phyloP scores from a whole-genome alignment of 2,797 vertebrate genomes.

The Craterocephalus amniculus region DNA sequence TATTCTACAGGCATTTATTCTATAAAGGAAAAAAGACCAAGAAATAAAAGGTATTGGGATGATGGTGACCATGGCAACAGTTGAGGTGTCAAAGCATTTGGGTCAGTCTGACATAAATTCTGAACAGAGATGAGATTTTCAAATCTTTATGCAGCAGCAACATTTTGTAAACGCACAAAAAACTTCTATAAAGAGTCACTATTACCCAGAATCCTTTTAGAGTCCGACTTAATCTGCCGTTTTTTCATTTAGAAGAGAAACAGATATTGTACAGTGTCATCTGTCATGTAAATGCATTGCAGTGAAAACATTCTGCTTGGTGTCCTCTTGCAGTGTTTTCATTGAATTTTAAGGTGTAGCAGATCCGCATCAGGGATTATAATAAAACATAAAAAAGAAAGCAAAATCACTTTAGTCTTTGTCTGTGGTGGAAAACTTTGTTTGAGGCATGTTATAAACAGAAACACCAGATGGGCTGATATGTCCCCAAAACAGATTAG shows the following conservation, averaged over 20 bases:
- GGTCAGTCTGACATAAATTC: constrained; percentile 11
- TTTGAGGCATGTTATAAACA: constrained; percentile 3
- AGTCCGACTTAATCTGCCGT: constrained; percentile 8
- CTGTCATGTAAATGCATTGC: constrained; percentile 6
- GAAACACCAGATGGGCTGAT: constrained; percentile 9
- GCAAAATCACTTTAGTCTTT: constrained; percentile 8
- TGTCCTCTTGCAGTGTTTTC: constrained; percentile 15
- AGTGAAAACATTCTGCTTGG: constrained; percentile 8
- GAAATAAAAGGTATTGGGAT: neutral
- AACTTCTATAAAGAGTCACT: constrained; percentile 20
- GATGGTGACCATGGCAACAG: constrained; percentile 9
- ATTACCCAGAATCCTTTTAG: constrained; percentile 16
- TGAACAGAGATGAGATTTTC: constrained; percentile 13
- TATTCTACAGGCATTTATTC: neutral
- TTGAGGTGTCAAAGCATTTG: constrained; percentile 13
- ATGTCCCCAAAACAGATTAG: constrained; percentile 1
- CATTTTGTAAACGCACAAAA: constrained; percentile 21
- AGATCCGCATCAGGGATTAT: constrained; percentile 14
- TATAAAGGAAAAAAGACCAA: neutral
- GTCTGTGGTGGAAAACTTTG: neutral
- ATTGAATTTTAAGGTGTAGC: constrained; percentile 35
- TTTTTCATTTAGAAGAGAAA: constrained; percentile 17
- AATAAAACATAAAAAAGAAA: constrained; percentile 25
- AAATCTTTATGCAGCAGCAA: neutral
- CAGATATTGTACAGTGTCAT: constrained; percentile 6